Percentiles rank a stretch among this genome's conserved stretches.
Conservation (phyloP, 1,140 invertebrate species). For the Drosophila azteca region DNA sequence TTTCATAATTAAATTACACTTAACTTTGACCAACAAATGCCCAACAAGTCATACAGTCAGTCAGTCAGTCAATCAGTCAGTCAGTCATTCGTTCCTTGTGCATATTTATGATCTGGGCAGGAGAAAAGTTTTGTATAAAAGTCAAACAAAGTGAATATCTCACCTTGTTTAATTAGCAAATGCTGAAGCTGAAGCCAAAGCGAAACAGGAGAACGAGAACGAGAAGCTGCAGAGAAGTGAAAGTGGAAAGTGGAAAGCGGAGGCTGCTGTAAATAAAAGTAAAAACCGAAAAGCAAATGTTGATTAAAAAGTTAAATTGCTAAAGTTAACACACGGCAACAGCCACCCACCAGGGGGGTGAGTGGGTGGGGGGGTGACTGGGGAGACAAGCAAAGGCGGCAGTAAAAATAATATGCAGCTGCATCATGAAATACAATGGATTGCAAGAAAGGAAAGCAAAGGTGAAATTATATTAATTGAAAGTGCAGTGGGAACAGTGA, state of each 20-base stretch:
- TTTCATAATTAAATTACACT: too few relatives aligned
- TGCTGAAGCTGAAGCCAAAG: conserved; percentile 5
- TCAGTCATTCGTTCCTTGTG: conserved; percentile 30
- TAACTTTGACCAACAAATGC: conserved; percentile 3
- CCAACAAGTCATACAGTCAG: conserved; percentile 9
- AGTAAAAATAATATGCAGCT: conserved; percentile 63
- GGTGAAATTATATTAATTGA: conserved; percentile 71
- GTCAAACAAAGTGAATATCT: conserved; percentile 54
- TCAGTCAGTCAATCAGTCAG: conserved; percentile 12
- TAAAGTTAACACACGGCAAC: conserved; percentile 67
- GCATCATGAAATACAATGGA: conserved; percentile 43
- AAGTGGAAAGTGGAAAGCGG: conserved; percentile 8
- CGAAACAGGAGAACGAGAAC: conserved; percentile 8
- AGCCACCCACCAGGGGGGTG: conserved; percentile 6
- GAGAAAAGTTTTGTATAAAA: conserved; percentile 62
- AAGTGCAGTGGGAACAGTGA: conserved; percentile 43
- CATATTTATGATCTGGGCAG: conserved; percentile 24
- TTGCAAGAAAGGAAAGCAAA: conserved; percentile 57
- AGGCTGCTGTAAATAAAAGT: conserved; percentile 50
- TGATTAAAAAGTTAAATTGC: conserved; percentile 81
- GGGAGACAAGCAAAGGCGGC: conserved; percentile 1
- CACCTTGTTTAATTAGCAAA: conserved; percentile 68
- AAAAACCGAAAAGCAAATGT: conserved; percentile 77
- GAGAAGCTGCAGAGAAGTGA: too few relatives aligned
- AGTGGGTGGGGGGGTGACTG: background rate